phyloP scores from a whole-genome alignment of 2,797 vertebrate genomes.

The Pangasius macronema region DNA sequence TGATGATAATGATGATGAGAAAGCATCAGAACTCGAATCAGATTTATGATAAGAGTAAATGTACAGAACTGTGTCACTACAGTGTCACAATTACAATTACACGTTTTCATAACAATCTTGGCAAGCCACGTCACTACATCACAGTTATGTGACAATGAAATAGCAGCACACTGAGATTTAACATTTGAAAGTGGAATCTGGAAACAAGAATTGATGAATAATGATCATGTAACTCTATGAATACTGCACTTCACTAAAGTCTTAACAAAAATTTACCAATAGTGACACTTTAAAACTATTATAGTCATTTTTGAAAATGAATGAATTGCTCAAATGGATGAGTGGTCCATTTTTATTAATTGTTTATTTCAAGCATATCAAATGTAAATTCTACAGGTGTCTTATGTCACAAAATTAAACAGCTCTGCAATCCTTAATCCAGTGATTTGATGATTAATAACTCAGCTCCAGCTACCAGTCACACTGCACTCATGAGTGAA shows the following conservation, averaged over 20 bases:
- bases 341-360: not conserved
- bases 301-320: not conserved
- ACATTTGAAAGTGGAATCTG: not conserved
- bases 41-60: not conserved
- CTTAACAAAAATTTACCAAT: not conserved
- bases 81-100: not conserved
- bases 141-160: not conserved
- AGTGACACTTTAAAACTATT: not conserved
- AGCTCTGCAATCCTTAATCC: not conserved
- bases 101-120: not conserved
- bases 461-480: not conserved
- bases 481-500: not conserved
- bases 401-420: not conserved
- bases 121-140: not conserved
- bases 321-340: not conserved
- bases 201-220: not conserved
- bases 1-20: not conserved
- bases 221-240: not conserved
- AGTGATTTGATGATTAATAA: not conserved
- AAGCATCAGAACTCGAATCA: not conserved
- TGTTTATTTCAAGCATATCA: not conserved
- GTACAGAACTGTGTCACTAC: not conserved
- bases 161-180: not conserved
- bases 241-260: not conserved
- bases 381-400: not conserved